Evolutionary conservation across 2,797 vertebrate species (phyloP), one percentile per base, ranked within the genome.

Genomic region (Sebastolobus altivelis): DNA sequence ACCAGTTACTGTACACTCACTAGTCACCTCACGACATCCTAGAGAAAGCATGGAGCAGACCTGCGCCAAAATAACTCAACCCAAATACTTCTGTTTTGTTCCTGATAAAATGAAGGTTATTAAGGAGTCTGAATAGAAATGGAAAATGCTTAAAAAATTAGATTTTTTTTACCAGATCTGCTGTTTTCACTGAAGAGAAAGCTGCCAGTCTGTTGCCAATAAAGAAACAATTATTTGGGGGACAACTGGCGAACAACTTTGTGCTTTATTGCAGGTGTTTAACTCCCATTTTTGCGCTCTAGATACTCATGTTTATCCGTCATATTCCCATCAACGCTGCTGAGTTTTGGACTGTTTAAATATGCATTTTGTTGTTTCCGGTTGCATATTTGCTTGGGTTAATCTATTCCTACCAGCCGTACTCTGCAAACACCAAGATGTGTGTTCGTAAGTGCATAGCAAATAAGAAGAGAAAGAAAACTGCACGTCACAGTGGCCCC

Each of bases 21-120:
- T 88, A 85, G 80, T 89, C 80, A 93, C 87, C 88, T 88, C 89
- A 95, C 89, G 16, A 92, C 80, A 78, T 69, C 80, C 77, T 85
- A 91, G 70, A 90, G 70, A 84, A 89, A 84, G 81, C 68, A 49
- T 5, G 79, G 7, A 67, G 86, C 86, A 73, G 62, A 85, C 77
- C 79, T 33, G 72, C 7, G 62, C 31, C 83, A 52, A 77, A 72
- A 78, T 13, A 27, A 66, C 59, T 31, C n/a, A 25, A 78, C 3
- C 43, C 20, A 46, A 71, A 79, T 8, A 14, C 18, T 11, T 27
- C 13, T 12, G 33, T 25, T 56, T 11, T 4, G 31, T 67, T 43
- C 14, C 22, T 54, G 14, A 31, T 59, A n/a, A 65, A 75, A 54
- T 22, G 2, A 38, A 40, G 8, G 4, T 55, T 54, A 13, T 67